Evolutionary conservation across 2,888 invertebrate species (phyloP).

Genomic region (Acanthacorydalis orientalis): DNA sequence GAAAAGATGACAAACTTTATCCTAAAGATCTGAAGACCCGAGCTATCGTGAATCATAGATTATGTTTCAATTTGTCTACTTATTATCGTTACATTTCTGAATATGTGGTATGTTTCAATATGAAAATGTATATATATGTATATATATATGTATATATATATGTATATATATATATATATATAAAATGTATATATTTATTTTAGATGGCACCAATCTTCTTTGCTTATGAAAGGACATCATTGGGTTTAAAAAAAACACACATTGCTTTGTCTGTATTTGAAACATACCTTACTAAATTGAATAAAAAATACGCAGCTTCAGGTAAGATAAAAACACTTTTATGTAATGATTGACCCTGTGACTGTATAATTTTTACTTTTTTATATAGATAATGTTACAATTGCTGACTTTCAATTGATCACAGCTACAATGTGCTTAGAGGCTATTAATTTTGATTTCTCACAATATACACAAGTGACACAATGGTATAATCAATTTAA

Average conservation of each 20-base stretch:
- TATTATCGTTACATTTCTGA: slow-evolving; percentile 54
- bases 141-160: too few relatives aligned
- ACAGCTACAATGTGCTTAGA: slow-evolving; percentile 58
- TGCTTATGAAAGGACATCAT: slow-evolving; percentile 49
- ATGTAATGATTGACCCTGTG: too few relatives aligned
- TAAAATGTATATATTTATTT: slow-evolving; percentile 10
- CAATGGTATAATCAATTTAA: slow-evolving; percentile 61
- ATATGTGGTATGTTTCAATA: slow-evolving; percentile 18
- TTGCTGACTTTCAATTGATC: slow-evolving; percentile 57
- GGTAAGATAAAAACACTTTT: slow-evolving; percentile 19
- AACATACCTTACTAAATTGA: slow-evolving; percentile 41
- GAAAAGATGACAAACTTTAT: slow-evolving; percentile 44
- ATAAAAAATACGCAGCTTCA: slow-evolving; percentile 46
- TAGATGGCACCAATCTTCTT: slow-evolving; percentile 65
- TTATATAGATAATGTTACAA: slow-evolving; percentile 42
- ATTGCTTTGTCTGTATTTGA: slow-evolving; percentile 49
- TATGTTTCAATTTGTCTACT: slow-evolving; percentile 61
- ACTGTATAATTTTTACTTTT: too few relatives aligned
- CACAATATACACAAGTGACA: slow-evolving; percentile 34
- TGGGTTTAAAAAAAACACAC: slow-evolving; percentile 48
- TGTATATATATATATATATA: too few relatives aligned
- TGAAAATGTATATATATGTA: too few relatives aligned
- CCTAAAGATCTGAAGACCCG: slow-evolving; percentile 52
- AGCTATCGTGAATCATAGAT: slow-evolving; percentile 60
- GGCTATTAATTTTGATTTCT: slow-evolving; percentile 47